phyloP scores from a whole-genome alignment of 1,140 invertebrate species.

The Rhagoletis pomonella region DNA sequence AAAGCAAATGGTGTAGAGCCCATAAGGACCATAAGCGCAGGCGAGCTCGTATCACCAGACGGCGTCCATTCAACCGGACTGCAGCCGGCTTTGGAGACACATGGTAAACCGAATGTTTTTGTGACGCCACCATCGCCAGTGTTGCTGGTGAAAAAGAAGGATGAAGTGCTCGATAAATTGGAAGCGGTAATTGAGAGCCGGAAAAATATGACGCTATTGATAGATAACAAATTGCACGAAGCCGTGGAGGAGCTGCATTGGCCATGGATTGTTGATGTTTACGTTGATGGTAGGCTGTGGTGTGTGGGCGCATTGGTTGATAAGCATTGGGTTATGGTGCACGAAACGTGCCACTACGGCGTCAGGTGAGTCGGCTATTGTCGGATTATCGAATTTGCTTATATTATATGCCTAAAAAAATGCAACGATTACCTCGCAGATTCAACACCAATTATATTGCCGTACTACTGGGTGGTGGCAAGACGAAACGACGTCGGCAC shows the following conservation, averaged over 20 bases:
- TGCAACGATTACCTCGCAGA: constrained; percentile 71
- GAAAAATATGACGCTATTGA: constrained; percentile 67
- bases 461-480: constrained; percentile 79
- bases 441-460: constrained; percentile 78
- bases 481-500: constrained; percentile 76
- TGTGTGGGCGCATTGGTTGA: constrained; percentile 82
- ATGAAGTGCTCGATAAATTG: constrained; percentile 66
- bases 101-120: constrained; percentile 67
- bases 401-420: not conserved
- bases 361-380: constrained; percentile 74
- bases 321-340: constrained; percentile 79
- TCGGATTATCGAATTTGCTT: not conserved
- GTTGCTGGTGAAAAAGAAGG: constrained; percentile 66
- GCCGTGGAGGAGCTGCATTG: constrained; percentile 67
- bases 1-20: constrained; percentile 64
- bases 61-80: constrained; percentile 51
- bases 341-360: constrained; percentile 76
- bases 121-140: constrained; percentile 62
- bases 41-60: constrained; percentile 54
- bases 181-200: constrained; percentile 65
- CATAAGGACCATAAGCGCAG: constrained; percentile 67
- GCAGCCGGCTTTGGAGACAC: constrained; percentile 64
- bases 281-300: constrained; percentile 79
- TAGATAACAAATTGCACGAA: constrained; percentile 67
- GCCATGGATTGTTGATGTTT: constrained; percentile 84